A percentile compares a stretch with the other conserved stretches of the same genome.
Evolutionary conservation across 2,888 invertebrate species (phyloP).

Genomic region (Pimpla rufipes): DNA sequence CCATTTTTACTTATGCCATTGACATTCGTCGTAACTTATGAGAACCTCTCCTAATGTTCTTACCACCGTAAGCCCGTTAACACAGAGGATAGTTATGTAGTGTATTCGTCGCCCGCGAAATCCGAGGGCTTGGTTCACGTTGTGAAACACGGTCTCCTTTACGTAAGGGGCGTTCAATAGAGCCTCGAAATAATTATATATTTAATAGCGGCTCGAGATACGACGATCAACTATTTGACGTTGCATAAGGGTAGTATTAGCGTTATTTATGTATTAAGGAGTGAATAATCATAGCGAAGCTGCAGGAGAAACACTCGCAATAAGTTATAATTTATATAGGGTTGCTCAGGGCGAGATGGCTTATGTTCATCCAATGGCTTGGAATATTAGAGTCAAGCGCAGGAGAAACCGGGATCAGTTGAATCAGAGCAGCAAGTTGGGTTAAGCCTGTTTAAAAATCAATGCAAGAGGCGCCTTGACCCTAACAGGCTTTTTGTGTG

Average conservation of each 20-base stretch:
- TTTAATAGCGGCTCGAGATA: background rate
- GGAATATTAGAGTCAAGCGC: no score
- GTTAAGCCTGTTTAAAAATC: no score
- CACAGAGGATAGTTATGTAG: slow-evolving; percentile 27
- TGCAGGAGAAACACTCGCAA: background rate
- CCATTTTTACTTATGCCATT: slow-evolving; percentile 38
- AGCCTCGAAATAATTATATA: slow-evolving; percentile 38
- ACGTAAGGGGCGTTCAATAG: slow-evolving; percentile 47
- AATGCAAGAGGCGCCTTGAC: no score
- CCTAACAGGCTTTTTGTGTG: no score
- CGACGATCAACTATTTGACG: background rate
- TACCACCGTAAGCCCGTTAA: slow-evolving; percentile 64
- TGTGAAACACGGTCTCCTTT: slow-evolving; percentile 60
- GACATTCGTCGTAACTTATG: slow-evolving; percentile 51
- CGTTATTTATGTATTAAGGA: background rate
- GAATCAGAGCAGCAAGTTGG: no score
- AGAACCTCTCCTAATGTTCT: slow-evolving; percentile 62
- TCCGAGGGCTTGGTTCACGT: slow-evolving; percentile 54
- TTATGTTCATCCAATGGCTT: background rate
- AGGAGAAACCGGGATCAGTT: no score
- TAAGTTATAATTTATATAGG: background rate
- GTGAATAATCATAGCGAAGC: background rate
- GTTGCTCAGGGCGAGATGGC: background rate
- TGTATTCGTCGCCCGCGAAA: slow-evolving; percentile 16
- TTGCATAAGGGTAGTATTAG: slow-evolving; percentile 22